A percentile compares a stretch with the other conserved stretches of the same genome.
Evolutionary conservation across 2,113 vertebrate species (phyloP).

Genomic region (Motacilla tschutschensis): DNA sequence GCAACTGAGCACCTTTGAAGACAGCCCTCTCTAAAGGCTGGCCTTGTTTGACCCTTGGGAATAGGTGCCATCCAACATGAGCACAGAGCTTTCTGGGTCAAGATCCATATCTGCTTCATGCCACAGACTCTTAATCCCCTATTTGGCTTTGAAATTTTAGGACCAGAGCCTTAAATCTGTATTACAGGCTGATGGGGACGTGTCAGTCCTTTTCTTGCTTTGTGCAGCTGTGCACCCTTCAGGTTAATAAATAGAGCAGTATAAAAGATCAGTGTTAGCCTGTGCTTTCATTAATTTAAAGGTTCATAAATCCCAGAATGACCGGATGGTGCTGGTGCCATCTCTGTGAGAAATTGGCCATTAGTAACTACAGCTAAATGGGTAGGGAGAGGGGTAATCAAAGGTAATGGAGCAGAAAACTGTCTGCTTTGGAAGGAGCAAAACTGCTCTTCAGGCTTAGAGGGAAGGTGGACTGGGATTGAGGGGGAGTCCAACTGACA

Average conservation of each 20-base stretch:
- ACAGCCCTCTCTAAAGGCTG: background rate
- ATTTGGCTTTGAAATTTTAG: background rate
- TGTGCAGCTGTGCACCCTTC: background rate
- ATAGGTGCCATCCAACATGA: background rate
- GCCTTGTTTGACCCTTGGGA: background rate
- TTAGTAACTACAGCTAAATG: constrained; percentile 41
- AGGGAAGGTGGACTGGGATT: constrained; percentile 8
- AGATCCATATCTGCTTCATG: background rate
- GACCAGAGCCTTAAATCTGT: constrained; percentile 17
- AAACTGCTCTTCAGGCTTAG: constrained; percentile 19
- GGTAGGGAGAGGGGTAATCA: constrained; percentile 37
- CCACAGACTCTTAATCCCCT: background rate
- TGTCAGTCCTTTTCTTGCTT: background rate
- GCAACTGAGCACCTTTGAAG: background rate
- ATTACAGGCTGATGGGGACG: background rate
- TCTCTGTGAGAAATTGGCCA: constrained; percentile 18
- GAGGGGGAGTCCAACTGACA: background rate
- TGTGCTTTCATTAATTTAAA: constrained; percentile 40
- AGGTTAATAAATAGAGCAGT: background rate
- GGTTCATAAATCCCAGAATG: constrained; percentile 39
- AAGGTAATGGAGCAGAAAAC: constrained; percentile 63
- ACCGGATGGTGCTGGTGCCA: background rate
- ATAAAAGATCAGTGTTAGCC: constrained; percentile 1
- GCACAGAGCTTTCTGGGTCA: background rate
- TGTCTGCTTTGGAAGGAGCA: constrained; percentile 17